These are phyloP conservation scores for Anoplius nigerrimus DNA, from an alignment of 2,888 invertebrate species.

Conservation along the genomic window DNA sequence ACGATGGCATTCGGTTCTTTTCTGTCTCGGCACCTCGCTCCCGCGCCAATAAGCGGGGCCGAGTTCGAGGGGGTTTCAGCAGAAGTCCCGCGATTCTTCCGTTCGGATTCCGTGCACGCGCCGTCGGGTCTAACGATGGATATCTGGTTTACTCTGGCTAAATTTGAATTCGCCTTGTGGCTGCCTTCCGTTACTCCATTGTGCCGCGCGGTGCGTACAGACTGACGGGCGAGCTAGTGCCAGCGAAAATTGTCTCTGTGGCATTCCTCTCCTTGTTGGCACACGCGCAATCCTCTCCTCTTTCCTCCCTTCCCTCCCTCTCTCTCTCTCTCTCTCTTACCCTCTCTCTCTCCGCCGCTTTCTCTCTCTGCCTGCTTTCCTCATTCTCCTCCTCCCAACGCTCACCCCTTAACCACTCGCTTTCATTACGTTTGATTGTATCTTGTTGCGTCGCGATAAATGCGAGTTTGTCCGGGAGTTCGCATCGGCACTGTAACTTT, in stretches of 20 bases:
- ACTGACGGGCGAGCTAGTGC: background rate
- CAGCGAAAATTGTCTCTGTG: conserved; percentile 2
- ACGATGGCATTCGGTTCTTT: background rate
- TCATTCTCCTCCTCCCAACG: no score
- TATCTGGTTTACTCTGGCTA: conserved; percentile 3
- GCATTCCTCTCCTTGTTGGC: conserved; percentile 4
- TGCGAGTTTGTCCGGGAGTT: conserved; percentile 31
- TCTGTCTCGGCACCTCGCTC: background rate
- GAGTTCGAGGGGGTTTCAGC: background rate
- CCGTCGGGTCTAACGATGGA: background rate
- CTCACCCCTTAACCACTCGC: conserved; percentile 14
- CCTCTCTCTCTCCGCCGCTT: background rate
- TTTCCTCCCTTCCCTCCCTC: conserved; percentile 3
- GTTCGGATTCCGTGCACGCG: conserved; percentile 1
- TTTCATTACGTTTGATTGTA: conserved; percentile 27
- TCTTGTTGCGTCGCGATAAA: conserved; percentile 33
- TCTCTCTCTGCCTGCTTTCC: background rate
- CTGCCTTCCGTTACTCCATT: conserved; percentile 1
- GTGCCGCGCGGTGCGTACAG: no score
- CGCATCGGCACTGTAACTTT: conserved; percentile 48
- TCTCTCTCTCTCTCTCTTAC: no score
- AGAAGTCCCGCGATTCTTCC: background rate
- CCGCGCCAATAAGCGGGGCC: no score
- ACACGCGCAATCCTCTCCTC: conserved; percentile 1
- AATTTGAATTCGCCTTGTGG: conserved; percentile 5